phyloP scores from a whole-genome alignment of 2,888 invertebrate genomes.

The Pharmacophagus antenor region DNA sequence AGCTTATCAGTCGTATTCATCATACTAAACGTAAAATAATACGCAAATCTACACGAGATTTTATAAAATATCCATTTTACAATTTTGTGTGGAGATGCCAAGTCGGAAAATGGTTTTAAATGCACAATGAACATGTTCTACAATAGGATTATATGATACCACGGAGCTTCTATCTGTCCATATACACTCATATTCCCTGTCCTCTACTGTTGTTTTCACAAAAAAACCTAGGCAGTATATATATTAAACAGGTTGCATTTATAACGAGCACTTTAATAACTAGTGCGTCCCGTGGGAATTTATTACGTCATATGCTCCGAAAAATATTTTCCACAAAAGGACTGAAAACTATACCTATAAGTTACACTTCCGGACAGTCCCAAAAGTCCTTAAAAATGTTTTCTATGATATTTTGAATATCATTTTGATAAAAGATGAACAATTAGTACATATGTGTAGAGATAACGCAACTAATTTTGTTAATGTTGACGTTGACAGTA shows the following conservation, averaged over 20 bases:
- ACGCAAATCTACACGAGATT: too few species aligned
- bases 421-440: too few species aligned
- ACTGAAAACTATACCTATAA: neutral
- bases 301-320: neutral
- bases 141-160: conserved; percentile 15
- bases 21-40: too few species aligned
- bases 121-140: conserved; percentile 9
- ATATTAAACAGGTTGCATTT: conserved; percentile 5
- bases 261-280: neutral
- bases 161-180: conserved; percentile 13
- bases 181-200: conserved; percentile 8
- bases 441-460: too few species aligned
- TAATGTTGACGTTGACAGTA: too few species aligned
- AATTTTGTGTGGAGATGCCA: neutral
- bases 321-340: neutral
- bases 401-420: too few species aligned
- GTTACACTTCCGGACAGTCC: too few species aligned
- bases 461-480: too few species aligned
- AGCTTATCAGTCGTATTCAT: too few species aligned
- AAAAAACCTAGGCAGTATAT: neutral
- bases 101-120: neutral
- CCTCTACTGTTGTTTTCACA: conserved; percentile 12
- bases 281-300: neutral
- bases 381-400: too few species aligned
- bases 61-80: neutral